Conservation (phyloP, 2,113 vertebrate species). For the Ginglymostoma cirratum region DNA sequence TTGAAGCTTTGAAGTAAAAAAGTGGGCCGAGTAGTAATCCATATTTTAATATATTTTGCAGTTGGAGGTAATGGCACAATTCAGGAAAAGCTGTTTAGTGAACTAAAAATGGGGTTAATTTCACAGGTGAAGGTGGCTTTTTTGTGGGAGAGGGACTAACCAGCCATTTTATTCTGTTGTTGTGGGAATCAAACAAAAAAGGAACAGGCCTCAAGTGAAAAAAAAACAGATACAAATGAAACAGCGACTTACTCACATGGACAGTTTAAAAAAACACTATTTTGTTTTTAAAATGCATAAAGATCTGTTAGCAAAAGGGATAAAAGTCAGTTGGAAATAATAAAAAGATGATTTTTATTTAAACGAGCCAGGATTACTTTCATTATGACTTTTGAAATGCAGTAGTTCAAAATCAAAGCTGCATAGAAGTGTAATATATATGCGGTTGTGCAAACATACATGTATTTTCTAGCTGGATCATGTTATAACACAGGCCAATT, state of each 20-base stretch:
- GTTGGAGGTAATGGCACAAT: not conserved
- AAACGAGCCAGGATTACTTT: not conserved
- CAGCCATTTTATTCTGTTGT: not conserved
- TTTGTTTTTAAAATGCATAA: not conserved
- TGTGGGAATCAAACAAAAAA: not conserved
- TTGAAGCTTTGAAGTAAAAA: not conserved
- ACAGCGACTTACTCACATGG: not conserved
- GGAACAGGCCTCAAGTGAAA: not conserved
- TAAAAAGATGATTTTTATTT: not conserved
- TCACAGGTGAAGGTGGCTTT: not conserved
- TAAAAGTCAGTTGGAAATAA: not conserved
- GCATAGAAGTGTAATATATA: too few species aligned
- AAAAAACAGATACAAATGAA: not conserved
- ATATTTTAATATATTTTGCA: not conserved
- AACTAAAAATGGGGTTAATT: not conserved
- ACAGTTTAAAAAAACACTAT: not conserved
- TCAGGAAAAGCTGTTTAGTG: not conserved
- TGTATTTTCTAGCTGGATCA: not conserved
- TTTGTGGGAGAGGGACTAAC: too few species aligned
- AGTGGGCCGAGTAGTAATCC: not conserved
- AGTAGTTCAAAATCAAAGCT: not conserved
- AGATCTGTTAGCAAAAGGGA: not conserved
- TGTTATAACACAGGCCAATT: not conserved
- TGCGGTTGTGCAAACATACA: too few species aligned
- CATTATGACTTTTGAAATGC: not conserved